Conservation (phyloP, 1,140 invertebrate genomes). For the Drosophila varians region DNA sequence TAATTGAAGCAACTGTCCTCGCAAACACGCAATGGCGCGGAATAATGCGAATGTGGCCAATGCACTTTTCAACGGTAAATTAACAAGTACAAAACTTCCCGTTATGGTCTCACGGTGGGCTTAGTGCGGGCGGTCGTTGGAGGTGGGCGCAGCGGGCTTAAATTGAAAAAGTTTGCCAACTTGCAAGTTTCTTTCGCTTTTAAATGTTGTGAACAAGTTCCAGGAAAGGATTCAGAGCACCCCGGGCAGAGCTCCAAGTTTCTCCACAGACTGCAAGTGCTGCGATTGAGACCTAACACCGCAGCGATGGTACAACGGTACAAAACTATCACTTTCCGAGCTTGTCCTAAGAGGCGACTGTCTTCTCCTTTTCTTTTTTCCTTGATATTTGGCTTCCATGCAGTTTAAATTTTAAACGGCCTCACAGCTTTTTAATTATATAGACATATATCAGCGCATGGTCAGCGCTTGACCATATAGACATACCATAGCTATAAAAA, state of each 20-base stretch:
- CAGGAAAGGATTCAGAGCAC: constrained; percentile 60
- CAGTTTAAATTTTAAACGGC: not conserved
- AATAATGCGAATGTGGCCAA: constrained; percentile 72
- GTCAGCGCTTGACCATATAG: too few relatives aligned
- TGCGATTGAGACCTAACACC: not conserved
- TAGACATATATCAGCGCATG: too few relatives aligned
- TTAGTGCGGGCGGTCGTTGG: not conserved
- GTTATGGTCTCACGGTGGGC: constrained; percentile 11
- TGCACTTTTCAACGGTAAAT: constrained; percentile 72
- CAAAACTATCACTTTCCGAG: not conserved
- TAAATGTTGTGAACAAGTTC: constrained; percentile 49
- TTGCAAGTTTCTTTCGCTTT: constrained; percentile 56
- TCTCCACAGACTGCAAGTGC: constrained; percentile 5
- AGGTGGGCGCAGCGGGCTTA: constrained; percentile 42
- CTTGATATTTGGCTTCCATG: not conserved
- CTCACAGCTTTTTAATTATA: too few relatives aligned
- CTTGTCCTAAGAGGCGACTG: not conserved
- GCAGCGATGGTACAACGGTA: too few relatives aligned
- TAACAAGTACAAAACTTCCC: constrained; percentile 53
- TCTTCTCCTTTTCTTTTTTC: not conserved
- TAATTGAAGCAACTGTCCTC: constrained; percentile 49
- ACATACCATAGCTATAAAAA: too few relatives aligned
- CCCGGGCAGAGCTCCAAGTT: constrained; percentile 32
- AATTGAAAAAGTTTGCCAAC: constrained; percentile 77
- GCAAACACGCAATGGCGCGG: constrained; percentile 54